Percentiles rank a stretch among this genome's conserved stretches.
Evolutionary conservation across 2,113 vertebrate species (phyloP).

Genomic region (Nibea albiflora): DNA sequence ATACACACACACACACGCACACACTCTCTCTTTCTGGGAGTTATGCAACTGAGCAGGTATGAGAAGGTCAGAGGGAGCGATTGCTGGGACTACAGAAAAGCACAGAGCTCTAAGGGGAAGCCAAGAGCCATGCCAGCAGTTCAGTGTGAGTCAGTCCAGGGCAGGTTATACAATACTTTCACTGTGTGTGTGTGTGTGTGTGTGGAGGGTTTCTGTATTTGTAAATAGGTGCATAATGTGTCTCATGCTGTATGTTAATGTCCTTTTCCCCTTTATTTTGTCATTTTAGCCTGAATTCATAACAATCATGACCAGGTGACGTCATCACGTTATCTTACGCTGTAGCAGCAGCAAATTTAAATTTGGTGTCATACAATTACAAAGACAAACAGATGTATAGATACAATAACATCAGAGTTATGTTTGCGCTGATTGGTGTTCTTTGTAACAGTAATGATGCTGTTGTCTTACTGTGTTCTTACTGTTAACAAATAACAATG

Average conservation of each 20-base stretch:
- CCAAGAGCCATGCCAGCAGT: slow-evolving; percentile 41
- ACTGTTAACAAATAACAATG: background rate
- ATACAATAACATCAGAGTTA: background rate
- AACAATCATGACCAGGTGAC: background rate
- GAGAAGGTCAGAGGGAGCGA: slow-evolving; percentile 59
- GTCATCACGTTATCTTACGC: background rate
- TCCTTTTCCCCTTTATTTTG: background rate
- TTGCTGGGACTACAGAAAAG: slow-evolving; percentile 45
- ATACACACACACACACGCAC: slow-evolving; percentile 16
- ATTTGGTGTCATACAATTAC: background rate
- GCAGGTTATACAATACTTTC: slow-evolving; percentile 4
- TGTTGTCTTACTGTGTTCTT: background rate
- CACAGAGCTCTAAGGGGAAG: slow-evolving; percentile 40
- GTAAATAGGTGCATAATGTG: background rate
- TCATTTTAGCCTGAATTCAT: background rate
- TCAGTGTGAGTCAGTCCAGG: slow-evolving; percentile 45
- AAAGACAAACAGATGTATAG: background rate
- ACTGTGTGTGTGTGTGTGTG: background rate
- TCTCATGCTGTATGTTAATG: background rate
- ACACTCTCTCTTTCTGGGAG: slow-evolving; percentile 29
- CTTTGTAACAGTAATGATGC: background rate
- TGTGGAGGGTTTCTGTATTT: background rate
- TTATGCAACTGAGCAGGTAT: slow-evolving; percentile 84
- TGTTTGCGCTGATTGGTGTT: background rate
- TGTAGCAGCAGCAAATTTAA: background rate